A percentile compares a stretch with the other conserved stretches of the same genome.
Evolutionary conservation across 2,888 invertebrate genomes (phyloP).

Genomic region (Tanytarsus gracilentus): DNA sequence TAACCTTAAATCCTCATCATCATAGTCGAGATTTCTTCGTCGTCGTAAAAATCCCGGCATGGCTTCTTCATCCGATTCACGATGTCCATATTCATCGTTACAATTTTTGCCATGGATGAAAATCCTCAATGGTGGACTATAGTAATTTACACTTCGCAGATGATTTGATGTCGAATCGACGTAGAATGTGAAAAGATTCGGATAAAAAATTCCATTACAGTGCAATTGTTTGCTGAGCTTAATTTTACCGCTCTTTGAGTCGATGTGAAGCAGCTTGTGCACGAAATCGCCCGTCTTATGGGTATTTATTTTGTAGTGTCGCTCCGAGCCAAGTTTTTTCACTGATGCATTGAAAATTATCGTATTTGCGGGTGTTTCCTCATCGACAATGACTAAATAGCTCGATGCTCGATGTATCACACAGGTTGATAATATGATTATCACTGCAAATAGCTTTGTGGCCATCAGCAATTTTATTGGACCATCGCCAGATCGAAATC

Average conservation of each 20-base stretch:
- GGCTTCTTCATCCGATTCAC: slow-evolving; percentile 46
- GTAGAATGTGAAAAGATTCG: slow-evolving; percentile 75
- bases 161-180: slow-evolving; percentile 77
- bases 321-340: slow-evolving; percentile 67
- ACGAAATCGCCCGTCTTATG: slow-evolving; percentile 78
- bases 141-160: slow-evolving; percentile 70
- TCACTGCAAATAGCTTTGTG: slow-evolving; percentile 20
- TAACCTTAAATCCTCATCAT: slow-evolving; percentile 36
- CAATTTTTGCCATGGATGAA: slow-evolving; percentile 65
- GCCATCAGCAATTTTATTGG: slow-evolving; percentile 22
- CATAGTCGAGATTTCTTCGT: slow-evolving; percentile 37
- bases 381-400: slow-evolving; percentile 53
- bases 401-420: slow-evolving; percentile 5
- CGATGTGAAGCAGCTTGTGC: slow-evolving; percentile 64
- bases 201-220: slow-evolving; percentile 75
- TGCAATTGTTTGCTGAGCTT: slow-evolving; percentile 60
- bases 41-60: slow-evolving; percentile 43
- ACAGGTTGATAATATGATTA: slow-evolving; percentile 25
- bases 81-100: slow-evolving; percentile 53
- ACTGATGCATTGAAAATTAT: slow-evolving; percentile 71
- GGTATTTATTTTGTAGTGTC: slow-evolving; percentile 68
- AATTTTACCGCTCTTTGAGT: slow-evolving; percentile 64
- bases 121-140: slow-evolving; percentile 67
- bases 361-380: slow-evolving; percentile 53
- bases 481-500: slow-evolving; percentile 25